Evolutionary conservation across 2,797 vertebrate species (phyloP).

Genomic region (Hypotaenidia philippensis): DNA sequence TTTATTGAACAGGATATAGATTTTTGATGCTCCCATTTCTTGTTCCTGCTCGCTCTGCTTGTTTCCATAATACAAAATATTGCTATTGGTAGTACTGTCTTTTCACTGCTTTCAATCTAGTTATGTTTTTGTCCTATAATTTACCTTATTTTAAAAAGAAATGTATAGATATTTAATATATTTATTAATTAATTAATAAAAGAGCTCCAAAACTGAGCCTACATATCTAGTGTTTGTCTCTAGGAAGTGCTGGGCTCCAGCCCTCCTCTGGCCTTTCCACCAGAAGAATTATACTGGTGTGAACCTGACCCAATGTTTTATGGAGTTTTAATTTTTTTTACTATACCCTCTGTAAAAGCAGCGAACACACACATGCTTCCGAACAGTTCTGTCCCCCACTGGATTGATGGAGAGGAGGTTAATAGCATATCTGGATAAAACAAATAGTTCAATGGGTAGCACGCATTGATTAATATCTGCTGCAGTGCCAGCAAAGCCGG

Average conservation of each 20-base stretch:
- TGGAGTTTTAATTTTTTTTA: constrained; percentile 32
- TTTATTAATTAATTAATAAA: no score
- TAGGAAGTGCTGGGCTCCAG: not conserved
- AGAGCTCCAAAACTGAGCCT: not conserved
- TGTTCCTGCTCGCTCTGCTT: not conserved
- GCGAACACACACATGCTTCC: not conserved
- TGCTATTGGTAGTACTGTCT: not conserved
- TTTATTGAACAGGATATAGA: not conserved
- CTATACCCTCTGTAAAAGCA: not conserved
- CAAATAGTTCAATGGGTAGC: constrained; percentile 14
- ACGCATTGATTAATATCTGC: constrained; percentile 29
- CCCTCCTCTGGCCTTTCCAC: not conserved
- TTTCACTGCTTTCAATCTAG: not conserved
- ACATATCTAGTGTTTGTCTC: not conserved
- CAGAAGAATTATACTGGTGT: not conserved
- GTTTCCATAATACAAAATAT: not conserved
- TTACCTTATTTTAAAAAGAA: not conserved
- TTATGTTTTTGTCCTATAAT: not conserved
- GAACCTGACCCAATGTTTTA: not conserved
- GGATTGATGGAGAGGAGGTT: constrained; percentile 50
- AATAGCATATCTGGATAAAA: constrained; percentile 49
- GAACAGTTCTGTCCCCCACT: not conserved
- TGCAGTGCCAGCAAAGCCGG: not conserved
- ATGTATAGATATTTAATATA: no score
- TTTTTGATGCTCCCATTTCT: not conserved